Base-by-base conservation (phyloP, 1,140 invertebrate species). In the Cyrtorhinus lividipennis region DNA sequence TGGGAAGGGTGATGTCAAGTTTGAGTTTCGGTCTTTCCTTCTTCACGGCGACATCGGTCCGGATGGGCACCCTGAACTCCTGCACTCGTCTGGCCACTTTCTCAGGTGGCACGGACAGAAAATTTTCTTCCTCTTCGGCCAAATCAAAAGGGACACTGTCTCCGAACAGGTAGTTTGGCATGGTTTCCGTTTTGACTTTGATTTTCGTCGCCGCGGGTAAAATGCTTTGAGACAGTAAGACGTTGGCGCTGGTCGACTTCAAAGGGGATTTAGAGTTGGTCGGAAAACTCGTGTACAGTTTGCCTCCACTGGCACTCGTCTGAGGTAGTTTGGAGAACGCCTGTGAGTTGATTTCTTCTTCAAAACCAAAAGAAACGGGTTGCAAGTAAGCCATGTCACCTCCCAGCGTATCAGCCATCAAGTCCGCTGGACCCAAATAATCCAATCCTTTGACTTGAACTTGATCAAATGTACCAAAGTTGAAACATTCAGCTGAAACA, bases 401-500 rank as follows among this genome's bases (percentile, higher is more conserved):
- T 30, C 58, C 58, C 58, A 59, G 24, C n/a, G 58, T 15, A 30
- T 59, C 58, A 59, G 58, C 8, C 48, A 53, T 53, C 48, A 53
- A 53, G 48, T 53, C 48, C 48, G 20, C 48, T 62, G 61, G 44
- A 48, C 27, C 20, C 46, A 25, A 62, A 53, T 25, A 2, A 46
- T 48, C 46, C 24, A 26, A 46, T 46, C 2, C 38, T 61, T 46
- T 45, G 45, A 24, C 23, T 38, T 62, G 20, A 61, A 8, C n/a
- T 23, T 23, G 24, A 59, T 59, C 58, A 59, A 59, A 12, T 12
- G 48, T 53, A 53, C 60, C 27, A 62, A 62, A 58, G 38, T 56
- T 63, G 61, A 53, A 62, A 62, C 46, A 48, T 53, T 62, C 27
- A 30, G 48, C 48, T 53, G 48, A 53, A 53, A 53, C 10, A 53